Evolutionary conservation across 2,888 invertebrate species (phyloP), one percentile per base, ranked within the genome.

Genomic region (Matsumyia berberina): DNA sequence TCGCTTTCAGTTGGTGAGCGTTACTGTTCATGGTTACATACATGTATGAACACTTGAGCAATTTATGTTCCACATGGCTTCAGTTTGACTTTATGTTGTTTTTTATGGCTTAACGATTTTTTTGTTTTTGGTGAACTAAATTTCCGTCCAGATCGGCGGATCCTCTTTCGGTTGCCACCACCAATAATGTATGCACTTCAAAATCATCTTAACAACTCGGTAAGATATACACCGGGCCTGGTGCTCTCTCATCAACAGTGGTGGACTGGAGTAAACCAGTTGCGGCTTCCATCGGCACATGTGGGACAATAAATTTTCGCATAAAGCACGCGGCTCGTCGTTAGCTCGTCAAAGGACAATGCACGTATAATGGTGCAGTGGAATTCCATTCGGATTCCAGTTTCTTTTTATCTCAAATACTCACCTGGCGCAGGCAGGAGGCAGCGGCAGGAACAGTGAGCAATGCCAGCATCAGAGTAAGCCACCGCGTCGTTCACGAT

Each of bases 301-400:
- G 76, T 77, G 81, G 76, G 81, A 77, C 86, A 86, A 86, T 86
- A 81, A 86, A 86, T 86, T 86, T 86, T 81, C 86, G 81, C 86
- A 86, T 86, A 86, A 86, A 80, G 86, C 86, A 86, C 86, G 81
- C 86, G 81, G 81, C 81, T 77, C 81, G 46, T 86, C 86, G 86
- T 67, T 86, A 62, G 67, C 81, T 86, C 76, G 81, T 81, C 86
- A 86, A 81, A 85, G 85, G 85, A 85, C 85, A 85, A 85, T 85
- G 85, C 80, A 76, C 85, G 85, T 80, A 80, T 85, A 85, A 85
- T 85, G 74, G 80, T 76, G 64, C 69, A 80, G 78, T 57, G 67
- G 73, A 78, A 78, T 83, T 83, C 73, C 83, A 73, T 64, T 74
- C 37, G 55, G 62, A 79, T 74, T 85, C 85, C 79, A 66, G 73